phyloP scores from a whole-genome alignment of 2,888 invertebrate species.

The Pyralis farinalis region DNA sequence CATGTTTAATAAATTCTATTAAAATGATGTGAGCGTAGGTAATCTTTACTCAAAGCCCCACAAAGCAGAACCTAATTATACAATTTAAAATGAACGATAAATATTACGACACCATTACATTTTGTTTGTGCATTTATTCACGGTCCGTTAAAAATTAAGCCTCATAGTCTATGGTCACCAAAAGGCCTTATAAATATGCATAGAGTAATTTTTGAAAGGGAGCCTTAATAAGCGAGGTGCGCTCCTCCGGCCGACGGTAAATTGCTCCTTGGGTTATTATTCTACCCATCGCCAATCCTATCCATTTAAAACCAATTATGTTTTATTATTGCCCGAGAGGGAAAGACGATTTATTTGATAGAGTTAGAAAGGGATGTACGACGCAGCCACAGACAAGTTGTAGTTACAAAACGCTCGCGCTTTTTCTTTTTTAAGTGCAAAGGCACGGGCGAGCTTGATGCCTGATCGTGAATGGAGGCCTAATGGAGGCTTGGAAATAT shows the following conservation, averaged over 20 bases:
- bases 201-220: conserved; percentile 56
- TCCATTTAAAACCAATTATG: conserved; percentile 78
- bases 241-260: conserved; percentile 47
- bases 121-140: conserved; percentile 16
- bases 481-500: conserved; percentile 67
- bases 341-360: conserved; percentile 28
- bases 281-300: conserved; percentile 71
- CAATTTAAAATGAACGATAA: conserved; percentile 1
- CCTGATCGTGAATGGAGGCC: conserved; percentile 54
- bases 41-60: too few relatives aligned
- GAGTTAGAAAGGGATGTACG: conserved; percentile 41
- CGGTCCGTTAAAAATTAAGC: conserved; percentile 19
- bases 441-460: conserved; percentile 50
- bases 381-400: conserved; percentile 42
- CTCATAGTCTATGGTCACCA: conserved; percentile 32
- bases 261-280: conserved; percentile 60
- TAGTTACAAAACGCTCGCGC: conserved; percentile 31
- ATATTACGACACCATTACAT: neutral
- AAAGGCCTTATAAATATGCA: conserved; percentile 59
- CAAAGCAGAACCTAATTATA: neutral
- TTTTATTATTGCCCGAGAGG: conserved; percentile 65
- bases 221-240: conserved; percentile 50
- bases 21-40: too few relatives aligned
- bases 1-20: too few relatives aligned
- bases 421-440: conserved; percentile 33